A percentile compares a stretch with the other conserved stretches of the same genome.
Evolutionary conservation across 2,113 vertebrate genomes (phyloP).

Genomic region (Pithys albifrons): DNA sequence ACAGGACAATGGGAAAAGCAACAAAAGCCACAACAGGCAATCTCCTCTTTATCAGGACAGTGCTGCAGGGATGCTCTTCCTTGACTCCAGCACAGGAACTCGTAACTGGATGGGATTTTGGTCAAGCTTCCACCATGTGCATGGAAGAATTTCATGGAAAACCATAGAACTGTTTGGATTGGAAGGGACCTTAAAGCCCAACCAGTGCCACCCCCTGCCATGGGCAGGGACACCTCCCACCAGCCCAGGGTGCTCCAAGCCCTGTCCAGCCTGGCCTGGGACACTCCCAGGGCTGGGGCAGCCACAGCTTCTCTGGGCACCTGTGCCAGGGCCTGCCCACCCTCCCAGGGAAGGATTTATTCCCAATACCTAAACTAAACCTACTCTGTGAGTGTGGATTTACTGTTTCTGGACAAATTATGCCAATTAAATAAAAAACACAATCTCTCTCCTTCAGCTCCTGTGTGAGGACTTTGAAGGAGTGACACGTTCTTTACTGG

Average conservation of each 20-base stretch:
- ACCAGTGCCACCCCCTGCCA: too few relatives aligned
- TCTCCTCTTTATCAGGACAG: background rate
- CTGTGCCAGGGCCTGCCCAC: too few relatives aligned
- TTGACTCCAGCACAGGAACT: background rate
- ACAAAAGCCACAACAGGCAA: background rate
- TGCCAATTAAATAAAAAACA: background rate
- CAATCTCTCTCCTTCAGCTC: background rate
- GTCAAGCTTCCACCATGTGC: rapidly evolving
- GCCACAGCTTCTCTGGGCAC: background rate
- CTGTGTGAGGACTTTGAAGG: background rate
- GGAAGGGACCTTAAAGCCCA: background rate
- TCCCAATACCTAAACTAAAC: background rate
- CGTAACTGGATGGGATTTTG: background rate
- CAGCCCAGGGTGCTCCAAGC: rapidly evolving
- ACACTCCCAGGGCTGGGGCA: background rate
- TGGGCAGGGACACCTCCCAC: background rate
- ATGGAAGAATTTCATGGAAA: background rate
- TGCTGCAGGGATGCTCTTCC: background rate
- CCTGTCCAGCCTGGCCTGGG: rapidly evolving
- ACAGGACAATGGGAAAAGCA: background rate
- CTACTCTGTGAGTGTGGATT: background rate
- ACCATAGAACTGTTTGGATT: background rate
- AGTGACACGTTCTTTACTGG: background rate
- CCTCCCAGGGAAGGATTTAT: too few relatives aligned
- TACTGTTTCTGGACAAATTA: background rate